A percentile compares a stretch with the other conserved stretches of the same genome.
phyloP scores from a whole-genome alignment of 2,888 invertebrate genomes.

The Ornithoptera priamus region DNA sequence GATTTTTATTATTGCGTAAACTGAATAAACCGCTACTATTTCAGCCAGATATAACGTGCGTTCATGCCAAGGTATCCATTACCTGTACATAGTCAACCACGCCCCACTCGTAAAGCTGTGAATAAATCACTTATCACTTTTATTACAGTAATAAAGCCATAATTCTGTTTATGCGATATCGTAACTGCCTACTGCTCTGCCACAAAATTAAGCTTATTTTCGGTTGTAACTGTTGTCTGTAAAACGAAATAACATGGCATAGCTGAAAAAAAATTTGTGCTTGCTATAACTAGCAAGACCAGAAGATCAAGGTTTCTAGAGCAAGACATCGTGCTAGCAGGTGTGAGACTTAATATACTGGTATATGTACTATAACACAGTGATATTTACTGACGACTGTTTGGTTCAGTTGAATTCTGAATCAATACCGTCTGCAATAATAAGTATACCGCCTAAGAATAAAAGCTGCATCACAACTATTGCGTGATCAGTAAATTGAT shows the following conservation, averaged over 20 bases:
- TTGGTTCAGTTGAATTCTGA: too few relatives aligned
- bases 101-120: conserved; percentile 39
- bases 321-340: too few relatives aligned
- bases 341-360: too few relatives aligned
- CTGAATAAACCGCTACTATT: neutral
- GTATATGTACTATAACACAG: too few relatives aligned
- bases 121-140: conserved; percentile 61
- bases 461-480: too few relatives aligned
- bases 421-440: too few relatives aligned
- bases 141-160: conserved; percentile 51
- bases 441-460: too few relatives aligned
- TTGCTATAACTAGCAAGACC: too few relatives aligned
- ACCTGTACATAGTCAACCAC: conserved; percentile 6
- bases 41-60: neutral
- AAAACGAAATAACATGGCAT: conserved; percentile 11
- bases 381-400: too few relatives aligned
- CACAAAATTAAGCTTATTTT: conserved; percentile 26
- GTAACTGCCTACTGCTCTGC: conserved; percentile 30
- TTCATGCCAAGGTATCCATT: neutral
- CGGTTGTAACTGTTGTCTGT: conserved; percentile 16
- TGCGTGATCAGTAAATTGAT: too few relatives aligned
- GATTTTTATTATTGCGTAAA: neutral
- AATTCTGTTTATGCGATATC: conserved; percentile 44
- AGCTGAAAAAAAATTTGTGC: neutral
- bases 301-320: too few relatives aligned